Base-by-base conservation (phyloP, 1,140 invertebrate genomes). In the Portunus trituberculatus region DNA sequence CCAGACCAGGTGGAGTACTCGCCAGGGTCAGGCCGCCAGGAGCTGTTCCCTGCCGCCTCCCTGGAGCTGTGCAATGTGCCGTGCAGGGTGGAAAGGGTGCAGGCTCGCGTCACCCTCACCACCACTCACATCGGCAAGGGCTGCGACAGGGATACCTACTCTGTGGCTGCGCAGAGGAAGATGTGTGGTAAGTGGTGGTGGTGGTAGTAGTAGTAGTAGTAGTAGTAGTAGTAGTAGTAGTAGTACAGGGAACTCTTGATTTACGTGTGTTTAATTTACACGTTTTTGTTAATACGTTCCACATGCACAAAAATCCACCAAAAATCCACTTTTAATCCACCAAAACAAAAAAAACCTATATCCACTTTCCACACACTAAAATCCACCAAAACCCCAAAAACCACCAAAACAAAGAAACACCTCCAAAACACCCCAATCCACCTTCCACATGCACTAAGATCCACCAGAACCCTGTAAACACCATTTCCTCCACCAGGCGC, bases 81-180 rank as follows among this genome's bases (percentile, higher is more conserved):
- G 14, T 99, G 99, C 96, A 67, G 96, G 14, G 97, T 97, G 76
- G 98, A 97, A 29, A 97, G 97, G 92, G 97, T 98, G 2, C 97
- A 98, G 83, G 97, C 98, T 4, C 98, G 98, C 82, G 97, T 99
- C 29, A 98, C 98, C 28, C 97, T 99, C 92, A 98, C 98, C 20
- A 98, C 98, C 0, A 98, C 98, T 86, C 98, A 99, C 97, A 99
- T 99, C 96, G 99, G 98, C 84, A 97, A 98, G 97, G 98, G 98
- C 83, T 99, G 99, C 97, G 99, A 99, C 97, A 97, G 99, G 7
- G 99, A 99, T 97, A 99, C 99, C 0, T 99, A 99, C 96, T 98
- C 98, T 7, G 98, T 99, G 25, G 98, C 98, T 94, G 98, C 98
- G 25, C 99, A 99, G 97, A 97, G 98, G n/a, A 99, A 99, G 97